Evolutionary conservation across 1,140 invertebrate species (phyloP).

Genomic region (Aphis craccivora): DNA sequence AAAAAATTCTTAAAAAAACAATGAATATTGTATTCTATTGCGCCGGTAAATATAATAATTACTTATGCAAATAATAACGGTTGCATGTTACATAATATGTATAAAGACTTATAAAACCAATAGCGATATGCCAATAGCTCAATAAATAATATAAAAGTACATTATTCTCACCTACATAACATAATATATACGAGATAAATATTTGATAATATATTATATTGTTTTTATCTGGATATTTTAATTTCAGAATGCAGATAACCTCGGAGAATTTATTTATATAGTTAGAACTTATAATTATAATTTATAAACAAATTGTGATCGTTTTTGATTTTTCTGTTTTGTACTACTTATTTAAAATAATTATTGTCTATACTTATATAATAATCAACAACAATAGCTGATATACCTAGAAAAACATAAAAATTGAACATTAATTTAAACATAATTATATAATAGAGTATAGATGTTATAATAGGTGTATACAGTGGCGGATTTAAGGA

Average conservation of each 20-base stretch:
- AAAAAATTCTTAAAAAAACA: not conserved
- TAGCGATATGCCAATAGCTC: not conserved
- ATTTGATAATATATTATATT: too few relatives aligned
- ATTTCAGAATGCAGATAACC: too few relatives aligned
- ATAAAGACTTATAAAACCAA: not conserved
- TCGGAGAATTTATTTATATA: too few relatives aligned
- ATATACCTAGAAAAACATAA: not conserved
- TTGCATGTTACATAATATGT: not conserved
- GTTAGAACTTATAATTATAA: too few relatives aligned
- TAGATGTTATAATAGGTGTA: too few relatives aligned
- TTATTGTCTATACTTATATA: not conserved
- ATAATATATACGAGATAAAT: not conserved
- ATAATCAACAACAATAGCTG: not conserved
- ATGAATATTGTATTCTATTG: not conserved
- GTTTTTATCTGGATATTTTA: too few relatives aligned
- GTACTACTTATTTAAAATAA: not conserved
- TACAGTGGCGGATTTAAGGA: too few relatives aligned
- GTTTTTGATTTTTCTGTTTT: too few relatives aligned
- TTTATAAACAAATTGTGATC: too few relatives aligned
- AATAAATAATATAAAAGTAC: not conserved
- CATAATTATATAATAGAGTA: too few relatives aligned
- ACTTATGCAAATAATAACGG: not conserved
- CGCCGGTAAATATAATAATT: not conserved
- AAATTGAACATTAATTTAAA: not conserved
- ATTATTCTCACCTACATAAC: too few relatives aligned